These are phyloP conservation scores for Megalops atlanticus DNA, from an alignment of 2,113 vertebrate species.

Conservation along the genomic window DNA sequence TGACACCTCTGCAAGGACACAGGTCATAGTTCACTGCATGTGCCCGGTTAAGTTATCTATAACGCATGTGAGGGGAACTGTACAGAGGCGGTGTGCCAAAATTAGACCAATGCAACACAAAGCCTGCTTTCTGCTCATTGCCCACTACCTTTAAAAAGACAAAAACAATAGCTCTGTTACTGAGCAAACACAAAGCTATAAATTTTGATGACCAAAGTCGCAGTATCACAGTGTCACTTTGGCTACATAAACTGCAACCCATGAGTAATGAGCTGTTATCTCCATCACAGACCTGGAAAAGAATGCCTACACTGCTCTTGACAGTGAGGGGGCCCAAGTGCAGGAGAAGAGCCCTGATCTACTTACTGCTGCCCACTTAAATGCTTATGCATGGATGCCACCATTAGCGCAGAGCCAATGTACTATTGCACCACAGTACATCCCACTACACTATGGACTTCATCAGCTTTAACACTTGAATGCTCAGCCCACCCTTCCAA, in stretches of 20 bases:
- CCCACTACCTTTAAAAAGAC: not conserved
- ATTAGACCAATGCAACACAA: not conserved
- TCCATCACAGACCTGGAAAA: constrained; percentile 53
- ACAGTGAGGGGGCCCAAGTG: constrained; percentile 36
- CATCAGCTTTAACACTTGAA: constrained; percentile 55
- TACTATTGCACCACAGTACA: not conserved
- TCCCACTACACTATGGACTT: constrained; percentile 39
- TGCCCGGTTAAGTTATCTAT: not conserved
- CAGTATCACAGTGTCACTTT: constrained; percentile 14
- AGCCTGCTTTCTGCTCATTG: not conserved
- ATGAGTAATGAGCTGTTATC: constrained; percentile 59
- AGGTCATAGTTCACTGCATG: not conserved
- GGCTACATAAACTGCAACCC: constrained; percentile 12
- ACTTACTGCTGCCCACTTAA: constrained; percentile 50
- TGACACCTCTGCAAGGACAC: constrained; percentile 62
- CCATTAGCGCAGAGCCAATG: constrained; percentile 45
- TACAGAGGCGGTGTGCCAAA: not conserved
- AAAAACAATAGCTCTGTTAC: not conserved
- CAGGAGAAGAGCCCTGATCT: constrained; percentile 47
- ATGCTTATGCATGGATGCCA: constrained; percentile 51
- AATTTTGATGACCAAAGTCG: constrained; percentile 29
- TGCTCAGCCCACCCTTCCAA: constrained; percentile 38
- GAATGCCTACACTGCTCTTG: constrained; percentile 54
- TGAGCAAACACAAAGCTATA: not conserved
- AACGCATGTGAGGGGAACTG: not conserved